Base-by-base conservation (phyloP, 2,797 vertebrate genomes). In the Gephyroberyx darwinii region DNA sequence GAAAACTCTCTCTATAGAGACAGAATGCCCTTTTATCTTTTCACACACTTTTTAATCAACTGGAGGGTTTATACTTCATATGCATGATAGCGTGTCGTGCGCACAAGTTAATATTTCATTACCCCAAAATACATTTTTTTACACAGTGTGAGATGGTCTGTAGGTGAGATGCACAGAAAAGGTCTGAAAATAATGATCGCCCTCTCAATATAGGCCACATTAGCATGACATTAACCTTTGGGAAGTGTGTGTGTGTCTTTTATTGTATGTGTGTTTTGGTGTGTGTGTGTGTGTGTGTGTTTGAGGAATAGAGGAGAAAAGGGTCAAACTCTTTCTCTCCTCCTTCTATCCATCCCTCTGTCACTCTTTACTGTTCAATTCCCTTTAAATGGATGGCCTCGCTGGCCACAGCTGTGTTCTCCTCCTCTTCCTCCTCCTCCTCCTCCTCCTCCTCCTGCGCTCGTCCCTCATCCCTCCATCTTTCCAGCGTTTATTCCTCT, bases 211-310 rank as follows among this genome's bases (percentile, higher is more conserved):
- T 73, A 81, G 81, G 71, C 84, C 75, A 83, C 76, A 87, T 90
- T 86, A 91, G 85, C 85, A 91, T 90, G 71, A 54, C 74, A 90
- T 91, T 85, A 85, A 91, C 89, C 84, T 90, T 90, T 84, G 26
- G n/a, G 26, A 62, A 48, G 17, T 54, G 52, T 54, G 52, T 54
- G 22, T 30, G 52, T 30, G 52, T 54, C 26, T 26, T 26, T 26
- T 26, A 26, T 26, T 26, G 62, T 50, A 65, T 54, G 65, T 64
- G 69, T 54, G 22, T 30, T 22, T 30, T 22, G 30, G 52, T 17
- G 53, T 54, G 58, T 37, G 53, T 20, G 41, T 43, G 55, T 48
- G 45, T 58, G 67, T 55, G 26, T 48, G 57, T 31, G 52, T 19
- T 39, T 14, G 39, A 30, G 54, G 68, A 43, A 67, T 69, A 60